phyloP scores from a whole-genome alignment of 2,797 vertebrate species.

The Sternotherus odoratus region DNA sequence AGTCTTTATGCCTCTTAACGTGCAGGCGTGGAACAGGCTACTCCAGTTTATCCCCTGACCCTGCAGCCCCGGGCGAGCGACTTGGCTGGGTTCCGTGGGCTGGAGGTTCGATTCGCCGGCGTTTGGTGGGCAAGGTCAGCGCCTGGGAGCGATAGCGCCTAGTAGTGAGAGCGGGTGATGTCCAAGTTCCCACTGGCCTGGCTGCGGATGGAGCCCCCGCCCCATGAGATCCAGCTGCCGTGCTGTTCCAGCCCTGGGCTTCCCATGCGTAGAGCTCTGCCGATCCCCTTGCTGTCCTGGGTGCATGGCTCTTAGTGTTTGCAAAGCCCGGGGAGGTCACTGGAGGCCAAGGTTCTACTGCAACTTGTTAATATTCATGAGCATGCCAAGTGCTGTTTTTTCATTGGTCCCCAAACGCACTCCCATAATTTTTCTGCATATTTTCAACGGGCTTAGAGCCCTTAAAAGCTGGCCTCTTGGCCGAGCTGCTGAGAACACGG shows the following conservation, averaged over 20 bases:
- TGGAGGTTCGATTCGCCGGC: background rate
- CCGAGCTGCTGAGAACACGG: background rate
- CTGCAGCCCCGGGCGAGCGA: background rate
- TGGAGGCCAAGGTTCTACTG: background rate
- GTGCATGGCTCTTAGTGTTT: background rate
- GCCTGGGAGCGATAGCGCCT: background rate
- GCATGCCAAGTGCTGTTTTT: background rate
- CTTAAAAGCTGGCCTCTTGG: background rate
- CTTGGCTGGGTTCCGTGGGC: background rate
- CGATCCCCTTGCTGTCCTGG: background rate
- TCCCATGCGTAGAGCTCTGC: background rate
- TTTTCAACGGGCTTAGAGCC: background rate
- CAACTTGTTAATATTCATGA: background rate
- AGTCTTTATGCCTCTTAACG: background rate
- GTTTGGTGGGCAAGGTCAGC: background rate
- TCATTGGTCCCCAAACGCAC: background rate
- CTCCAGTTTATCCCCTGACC: background rate
- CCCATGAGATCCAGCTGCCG: background rate
- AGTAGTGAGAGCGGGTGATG: background rate
- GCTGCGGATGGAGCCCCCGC: background rate
- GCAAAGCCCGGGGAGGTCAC: background rate
- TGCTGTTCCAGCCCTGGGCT: background rate
- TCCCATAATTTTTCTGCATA: background rate
- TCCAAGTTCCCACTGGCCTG: background rate
- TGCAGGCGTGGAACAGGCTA: background rate